Percentiles rank a stretch among this genome's conserved stretches.
phyloP scores from a whole-genome alignment of 2,113 vertebrate genomes.

The Siphamia tubifer region DNA sequence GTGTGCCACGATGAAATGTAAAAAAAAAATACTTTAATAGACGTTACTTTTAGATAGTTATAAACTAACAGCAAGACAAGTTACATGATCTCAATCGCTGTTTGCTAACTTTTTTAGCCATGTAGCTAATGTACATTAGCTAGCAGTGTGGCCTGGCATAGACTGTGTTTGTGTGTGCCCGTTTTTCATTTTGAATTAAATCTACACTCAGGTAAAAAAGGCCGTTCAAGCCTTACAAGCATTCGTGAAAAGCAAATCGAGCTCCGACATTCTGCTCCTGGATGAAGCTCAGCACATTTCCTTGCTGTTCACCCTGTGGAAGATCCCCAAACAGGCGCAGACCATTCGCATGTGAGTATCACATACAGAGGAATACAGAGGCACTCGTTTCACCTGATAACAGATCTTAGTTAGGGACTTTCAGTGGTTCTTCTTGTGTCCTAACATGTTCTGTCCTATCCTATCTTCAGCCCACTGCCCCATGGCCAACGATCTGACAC shows the following conservation, averaged over 20 bases:
- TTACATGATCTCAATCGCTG: not conserved
- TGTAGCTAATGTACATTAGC: not conserved
- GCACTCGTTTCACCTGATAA: too few relatives aligned
- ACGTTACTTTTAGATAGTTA: too few relatives aligned
- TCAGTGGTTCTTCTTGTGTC: not conserved
- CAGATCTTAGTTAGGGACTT: too few relatives aligned
- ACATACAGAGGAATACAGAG: too few relatives aligned
- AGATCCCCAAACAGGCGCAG: slow-evolving; percentile 80
- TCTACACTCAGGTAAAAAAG: slow-evolving; percentile 82
- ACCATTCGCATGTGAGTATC: slow-evolving; percentile 84
- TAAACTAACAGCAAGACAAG: not conserved
- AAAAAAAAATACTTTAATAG: too few relatives aligned
- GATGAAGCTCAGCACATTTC: slow-evolving; percentile 81
- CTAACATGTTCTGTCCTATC: not conserved
- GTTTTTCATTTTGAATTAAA: not conserved
- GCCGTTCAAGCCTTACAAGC: slow-evolving; percentile 84
- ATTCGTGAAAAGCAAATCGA: slow-evolving; percentile 74
- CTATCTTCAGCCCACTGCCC: slow-evolving; percentile 83
- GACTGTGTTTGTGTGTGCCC: rapidly evolving
- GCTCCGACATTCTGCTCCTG: slow-evolving; percentile 62
- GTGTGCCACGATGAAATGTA: too few relatives aligned
- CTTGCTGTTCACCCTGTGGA: slow-evolving; percentile 88
- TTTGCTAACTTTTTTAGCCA: not conserved
- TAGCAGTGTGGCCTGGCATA: too few relatives aligned
- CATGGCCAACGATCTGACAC: slow-evolving; percentile 81